These are phyloP conservation scores for Polydrusus cervinus DNA, from an alignment of 2,888 invertebrate species.

Conservation along the genomic window DNA sequence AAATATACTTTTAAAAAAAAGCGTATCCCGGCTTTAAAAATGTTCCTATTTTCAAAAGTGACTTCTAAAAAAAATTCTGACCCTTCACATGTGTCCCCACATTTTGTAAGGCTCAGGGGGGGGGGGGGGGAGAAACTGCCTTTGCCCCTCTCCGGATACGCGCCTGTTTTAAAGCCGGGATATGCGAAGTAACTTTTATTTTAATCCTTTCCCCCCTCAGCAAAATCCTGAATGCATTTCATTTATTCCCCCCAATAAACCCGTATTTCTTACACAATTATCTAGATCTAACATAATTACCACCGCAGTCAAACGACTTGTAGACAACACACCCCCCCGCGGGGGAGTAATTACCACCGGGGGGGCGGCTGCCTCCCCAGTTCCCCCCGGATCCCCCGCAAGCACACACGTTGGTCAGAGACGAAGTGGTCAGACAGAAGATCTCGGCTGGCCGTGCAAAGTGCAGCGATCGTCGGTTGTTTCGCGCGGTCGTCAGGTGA, in stretches of 20 bases:
- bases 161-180: too few species aligned
- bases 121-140: too few species aligned
- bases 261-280: background rate
- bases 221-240: too few species aligned
- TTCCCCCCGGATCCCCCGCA: constrained; percentile 59
- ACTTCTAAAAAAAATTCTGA: too few species aligned
- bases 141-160: too few species aligned
- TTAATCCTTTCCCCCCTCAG: background rate
- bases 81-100: too few species aligned
- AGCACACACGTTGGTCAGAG: constrained; percentile 71
- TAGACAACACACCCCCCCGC: constrained; percentile 45
- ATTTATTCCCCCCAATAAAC: background rate
- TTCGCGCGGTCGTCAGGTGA: constrained; percentile 52
- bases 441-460: constrained; percentile 71
- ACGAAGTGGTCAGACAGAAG: constrained; percentile 68
- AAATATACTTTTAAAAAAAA: too few species aligned
- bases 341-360: constrained; percentile 48
- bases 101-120: too few species aligned
- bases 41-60: too few species aligned
- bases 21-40: too few species aligned
- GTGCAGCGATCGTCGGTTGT: constrained; percentile 62
- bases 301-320: constrained; percentile 43
- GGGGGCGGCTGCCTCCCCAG: constrained; percentile 24
- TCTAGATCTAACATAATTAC: constrained; percentile 22
- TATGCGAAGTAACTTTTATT: too few species aligned